Evolutionary conservation across 2,797 vertebrate genomes (phyloP).

Genomic region (Neosilurus hyrtlii): DNA sequence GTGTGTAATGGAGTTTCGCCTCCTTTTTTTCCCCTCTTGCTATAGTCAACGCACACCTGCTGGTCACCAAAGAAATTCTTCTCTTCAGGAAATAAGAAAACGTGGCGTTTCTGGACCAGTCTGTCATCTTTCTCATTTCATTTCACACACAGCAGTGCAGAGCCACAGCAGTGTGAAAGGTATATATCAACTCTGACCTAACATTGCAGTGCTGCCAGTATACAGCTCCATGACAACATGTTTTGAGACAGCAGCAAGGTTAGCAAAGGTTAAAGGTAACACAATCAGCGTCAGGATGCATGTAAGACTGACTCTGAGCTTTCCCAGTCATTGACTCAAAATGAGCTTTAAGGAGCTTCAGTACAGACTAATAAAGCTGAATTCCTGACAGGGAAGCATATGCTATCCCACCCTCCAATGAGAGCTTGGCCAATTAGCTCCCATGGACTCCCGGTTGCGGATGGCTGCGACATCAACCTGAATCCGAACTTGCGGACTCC

Average conservation of each 20-base stretch:
- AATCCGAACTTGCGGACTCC: too few species aligned
- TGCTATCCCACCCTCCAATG: too few species aligned
- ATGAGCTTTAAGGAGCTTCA: background rate
- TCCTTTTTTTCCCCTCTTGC: background rate
- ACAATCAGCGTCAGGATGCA: slow-evolving; percentile 12
- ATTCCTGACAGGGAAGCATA: background rate
- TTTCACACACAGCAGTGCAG: slow-evolving; percentile 17
- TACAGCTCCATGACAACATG: slow-evolving; percentile 8
- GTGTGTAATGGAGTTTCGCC: slow-evolving; percentile 37
- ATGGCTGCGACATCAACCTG: too few species aligned
- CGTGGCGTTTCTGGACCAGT: background rate
- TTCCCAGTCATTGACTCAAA: background rate
- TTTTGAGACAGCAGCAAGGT: background rate
- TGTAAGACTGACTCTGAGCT: background rate
- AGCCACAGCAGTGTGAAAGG: slow-evolving; percentile 25
- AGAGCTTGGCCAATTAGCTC: too few species aligned
- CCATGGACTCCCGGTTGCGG: too few species aligned
- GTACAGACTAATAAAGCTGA: background rate
- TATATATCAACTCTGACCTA: slow-evolving; percentile 19
- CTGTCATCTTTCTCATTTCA: slow-evolving; percentile 25
- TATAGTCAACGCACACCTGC: slow-evolving; percentile 20
- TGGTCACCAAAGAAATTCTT: slow-evolving; percentile 17
- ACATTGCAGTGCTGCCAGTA: slow-evolving; percentile 13
- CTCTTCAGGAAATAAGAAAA: slow-evolving; percentile 30
- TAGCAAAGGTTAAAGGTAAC: slow-evolving; percentile 23